Conservation (phyloP, 1,140 invertebrate species). For the Formica exsecta region DNA sequence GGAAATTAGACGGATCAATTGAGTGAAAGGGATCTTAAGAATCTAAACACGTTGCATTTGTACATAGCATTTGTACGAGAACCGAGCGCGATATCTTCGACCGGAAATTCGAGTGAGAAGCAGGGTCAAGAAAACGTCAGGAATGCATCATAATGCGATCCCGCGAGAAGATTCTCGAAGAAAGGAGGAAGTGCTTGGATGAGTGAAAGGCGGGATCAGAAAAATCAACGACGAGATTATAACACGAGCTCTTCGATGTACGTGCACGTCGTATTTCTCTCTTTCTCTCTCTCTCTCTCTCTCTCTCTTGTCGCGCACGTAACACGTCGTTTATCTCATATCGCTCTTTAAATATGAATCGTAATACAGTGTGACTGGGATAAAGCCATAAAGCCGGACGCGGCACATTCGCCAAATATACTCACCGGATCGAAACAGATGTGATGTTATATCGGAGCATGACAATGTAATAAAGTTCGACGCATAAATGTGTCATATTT, state of each 20-base stretch:
- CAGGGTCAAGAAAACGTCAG: conserved; percentile 47
- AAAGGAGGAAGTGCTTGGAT: conserved; percentile 65
- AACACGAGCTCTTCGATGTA: conserved; percentile 57
- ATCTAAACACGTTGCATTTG: background rate
- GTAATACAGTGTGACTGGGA: conserved; percentile 31
- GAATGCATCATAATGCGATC: conserved; percentile 52
- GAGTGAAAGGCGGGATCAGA: conserved; percentile 64
- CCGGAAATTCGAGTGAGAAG: conserved; percentile 55
- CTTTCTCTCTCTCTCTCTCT: background rate
- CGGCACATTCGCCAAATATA: conserved; percentile 33
- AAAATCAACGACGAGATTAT: conserved; percentile 63
- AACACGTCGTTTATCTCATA: conserved; percentile 65
- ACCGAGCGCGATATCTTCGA: conserved; percentile 32
- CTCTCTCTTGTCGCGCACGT: conserved; percentile 46
- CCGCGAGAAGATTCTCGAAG: conserved; percentile 47
- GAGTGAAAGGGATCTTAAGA: conserved; percentile 11
- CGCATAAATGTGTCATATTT: background rate
- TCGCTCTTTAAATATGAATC: conserved; percentile 41
- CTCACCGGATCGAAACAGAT: background rate
- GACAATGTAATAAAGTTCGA: conserved; percentile 1
- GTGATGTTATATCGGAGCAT: background rate
- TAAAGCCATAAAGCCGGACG: conserved; percentile 26
- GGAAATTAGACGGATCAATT: conserved; percentile 21
- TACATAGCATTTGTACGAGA: background rate
- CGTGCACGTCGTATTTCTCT: conserved; percentile 60